Evolutionary conservation across 2,797 vertebrate species (phyloP).

Genomic region (Sebastiscus albofasciatus): DNA sequence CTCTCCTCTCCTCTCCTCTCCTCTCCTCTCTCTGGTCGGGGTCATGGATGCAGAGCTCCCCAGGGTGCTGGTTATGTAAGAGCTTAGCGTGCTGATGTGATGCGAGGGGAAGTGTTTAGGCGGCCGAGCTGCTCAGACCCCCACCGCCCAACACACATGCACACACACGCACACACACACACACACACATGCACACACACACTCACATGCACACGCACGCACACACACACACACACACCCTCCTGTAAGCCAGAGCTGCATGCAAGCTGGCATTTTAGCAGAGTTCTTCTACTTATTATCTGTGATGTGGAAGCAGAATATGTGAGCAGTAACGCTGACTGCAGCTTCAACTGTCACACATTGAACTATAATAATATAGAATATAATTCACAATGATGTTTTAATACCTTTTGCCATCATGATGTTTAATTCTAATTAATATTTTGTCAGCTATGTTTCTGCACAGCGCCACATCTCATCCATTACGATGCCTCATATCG

Average conservation of each 20-base stretch:
- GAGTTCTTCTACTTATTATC: not conserved
- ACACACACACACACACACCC: not conserved
- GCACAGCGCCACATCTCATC: too few species aligned
- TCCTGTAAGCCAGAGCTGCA: slow-evolving; percentile 5
- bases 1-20: not conserved
- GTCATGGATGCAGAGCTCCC: slow-evolving; percentile 33
- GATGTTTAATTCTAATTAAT: not conserved
- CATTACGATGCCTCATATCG: not conserved
- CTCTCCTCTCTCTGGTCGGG: not conserved
- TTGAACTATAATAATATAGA: too few species aligned
- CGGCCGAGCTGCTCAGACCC: slow-evolving; percentile 30
- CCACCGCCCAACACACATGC: not conserved
- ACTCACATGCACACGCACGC: not conserved
- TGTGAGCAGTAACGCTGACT: not conserved
- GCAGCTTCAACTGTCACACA: not conserved
- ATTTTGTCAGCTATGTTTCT: not conserved
- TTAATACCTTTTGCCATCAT: not conserved
- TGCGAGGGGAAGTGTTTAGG: slow-evolving; percentile 47
- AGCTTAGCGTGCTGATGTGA: slow-evolving; percentile 55
- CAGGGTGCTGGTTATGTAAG: slow-evolving; percentile 56
- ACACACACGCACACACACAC: not conserved
- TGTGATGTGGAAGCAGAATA: slow-evolving; percentile 3
- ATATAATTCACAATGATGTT: not conserved
- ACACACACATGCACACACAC: not conserved
- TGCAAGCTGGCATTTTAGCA: slow-evolving; percentile 26